Base-by-base conservation (phyloP, 2,113 vertebrate genomes). In the Naja naja region DNA sequence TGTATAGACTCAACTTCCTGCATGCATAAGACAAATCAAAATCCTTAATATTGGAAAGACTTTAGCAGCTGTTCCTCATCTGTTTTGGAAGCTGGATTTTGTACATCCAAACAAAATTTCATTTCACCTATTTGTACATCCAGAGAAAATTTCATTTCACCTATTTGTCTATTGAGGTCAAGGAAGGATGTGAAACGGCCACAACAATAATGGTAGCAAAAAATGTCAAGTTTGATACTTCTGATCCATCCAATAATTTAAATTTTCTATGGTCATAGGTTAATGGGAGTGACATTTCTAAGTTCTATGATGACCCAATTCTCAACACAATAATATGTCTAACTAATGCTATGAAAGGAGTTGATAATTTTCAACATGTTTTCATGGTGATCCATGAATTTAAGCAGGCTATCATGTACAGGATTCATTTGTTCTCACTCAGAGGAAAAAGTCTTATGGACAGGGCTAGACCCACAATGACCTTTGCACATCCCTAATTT, bases 1-100 rank as follows among this genome's bases (percentile, higher is more conserved):
- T 86, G 87, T n/a, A 39, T 34, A 18, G 95, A 92, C 85, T 94
- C 88, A 9, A 34, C 54, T 93, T 86, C 18, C 12, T 39, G 39
- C 0, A 0, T 45, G 4, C 39, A 39, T 74, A 74, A 34, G 89
- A 27, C 30, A 52, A 20, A 18, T 8, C 27, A 87, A 88, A 88
- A 45, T 45, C 5, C 23, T 56, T 58, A 39, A 43, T 58, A 39
- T 86, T 22, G 39, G 27, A 34, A 45, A 39, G 39, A 16, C 30
- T 4, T 88, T 88, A 54, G 23, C n/a, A 16, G 23, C 5, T 55
- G 27, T 20, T 81, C 12, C 22, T 85, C 39, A n/a, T 53, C 34
- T 39, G 14, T 56, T 93, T 55, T 9, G 88, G 45, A 9, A 89
- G 10, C 81, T 90, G 56, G 7, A 53, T 69, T 20, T 30, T 90